Percentiles rank a stretch among this genome's conserved stretches.
Evolutionary conservation across 2,113 vertebrate species (phyloP).

Genomic region (Leuciscus idus): DNA sequence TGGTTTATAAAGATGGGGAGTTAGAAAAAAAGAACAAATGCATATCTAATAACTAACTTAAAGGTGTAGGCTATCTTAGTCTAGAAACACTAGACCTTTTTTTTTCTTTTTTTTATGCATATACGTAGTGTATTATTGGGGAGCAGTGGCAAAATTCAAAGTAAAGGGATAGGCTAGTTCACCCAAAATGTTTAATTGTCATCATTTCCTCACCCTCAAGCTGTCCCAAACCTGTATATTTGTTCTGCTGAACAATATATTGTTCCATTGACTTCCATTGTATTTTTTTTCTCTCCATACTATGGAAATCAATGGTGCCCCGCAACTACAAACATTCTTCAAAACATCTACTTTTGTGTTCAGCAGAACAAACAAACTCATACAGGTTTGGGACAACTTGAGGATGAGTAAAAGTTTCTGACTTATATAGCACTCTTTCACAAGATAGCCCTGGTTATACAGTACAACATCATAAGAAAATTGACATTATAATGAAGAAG

Average conservation of each 20-base stretch:
- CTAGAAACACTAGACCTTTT: too few species aligned
- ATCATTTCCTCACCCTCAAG: too few species aligned
- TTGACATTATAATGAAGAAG: background rate
- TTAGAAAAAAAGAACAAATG: background rate
- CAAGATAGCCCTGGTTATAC: background rate
- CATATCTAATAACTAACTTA: background rate
- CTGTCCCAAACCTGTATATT: too few species aligned
- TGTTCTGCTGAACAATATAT: too few species aligned
- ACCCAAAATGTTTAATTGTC: too few species aligned
- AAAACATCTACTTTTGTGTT: too few species aligned
- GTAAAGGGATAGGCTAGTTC: background rate
- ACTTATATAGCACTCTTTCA: background rate
- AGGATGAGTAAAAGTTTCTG: background rate
- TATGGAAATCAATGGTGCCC: too few species aligned
- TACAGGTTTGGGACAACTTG: too few species aligned
- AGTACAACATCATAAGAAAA: background rate
- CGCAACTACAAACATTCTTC: too few species aligned
- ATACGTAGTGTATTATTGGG: background rate
- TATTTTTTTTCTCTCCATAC: too few species aligned
- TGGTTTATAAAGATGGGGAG: background rate
- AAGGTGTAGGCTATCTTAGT: background rate
- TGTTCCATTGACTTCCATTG: too few species aligned
- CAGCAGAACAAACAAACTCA: too few species aligned
- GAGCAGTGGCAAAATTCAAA: background rate
- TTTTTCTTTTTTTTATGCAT: background rate